These are phyloP conservation scores for Enteromius trimaculatus DNA, from an alignment of 2,797 vertebrate species.

Conservation along the genomic window DNA sequence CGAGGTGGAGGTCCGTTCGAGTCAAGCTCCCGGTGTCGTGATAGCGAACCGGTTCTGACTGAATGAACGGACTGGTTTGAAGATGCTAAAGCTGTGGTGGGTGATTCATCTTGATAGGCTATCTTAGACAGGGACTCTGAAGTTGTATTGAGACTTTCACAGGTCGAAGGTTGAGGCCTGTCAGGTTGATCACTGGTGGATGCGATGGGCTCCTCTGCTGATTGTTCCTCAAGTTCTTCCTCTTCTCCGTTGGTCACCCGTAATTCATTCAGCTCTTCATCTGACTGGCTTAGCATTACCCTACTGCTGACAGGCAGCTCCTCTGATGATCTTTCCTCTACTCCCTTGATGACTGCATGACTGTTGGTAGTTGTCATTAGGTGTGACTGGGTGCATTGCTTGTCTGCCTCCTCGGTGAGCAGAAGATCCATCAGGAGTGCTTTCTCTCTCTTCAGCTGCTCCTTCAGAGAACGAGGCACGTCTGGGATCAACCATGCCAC, in stretches of 20 bases:
- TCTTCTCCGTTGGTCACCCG: slow-evolving; percentile 57
- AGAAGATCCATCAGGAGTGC: slow-evolving; percentile 90
- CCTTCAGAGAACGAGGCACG: slow-evolving; percentile 91
- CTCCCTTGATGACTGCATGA: slow-evolving; percentile 39
- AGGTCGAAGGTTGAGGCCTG: slow-evolving; percentile 7
- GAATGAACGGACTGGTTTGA: slow-evolving; percentile 42
- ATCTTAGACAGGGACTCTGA: slow-evolving; percentile 35
- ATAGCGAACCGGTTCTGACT: slow-evolving; percentile 60
- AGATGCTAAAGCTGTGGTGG: slow-evolving; percentile 18
- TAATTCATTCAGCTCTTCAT: slow-evolving; percentile 54
- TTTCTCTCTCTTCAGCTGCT: slow-evolving; percentile 94
- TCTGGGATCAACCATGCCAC: slow-evolving; percentile 98
- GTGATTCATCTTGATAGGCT: slow-evolving; percentile 13
- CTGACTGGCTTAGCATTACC: slow-evolving; percentile 53
- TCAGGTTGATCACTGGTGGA: slow-evolving; percentile 43
- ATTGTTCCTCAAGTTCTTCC: slow-evolving; percentile 52
- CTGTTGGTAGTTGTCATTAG: not conserved
- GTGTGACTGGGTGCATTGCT: slow-evolving; percentile 28
- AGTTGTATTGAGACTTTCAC: slow-evolving; percentile 53
- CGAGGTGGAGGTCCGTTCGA: slow-evolving; percentile 70
- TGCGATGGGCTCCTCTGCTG: slow-evolving; percentile 40
- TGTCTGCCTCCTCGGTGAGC: slow-evolving; percentile 65
- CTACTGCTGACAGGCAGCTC: slow-evolving; percentile 36
- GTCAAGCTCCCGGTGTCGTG: slow-evolving; percentile 46
- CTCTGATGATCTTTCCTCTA: slow-evolving; percentile 45